Base-by-base conservation (phyloP, 2,797 vertebrate species). In the Iguana delicatissima region DNA sequence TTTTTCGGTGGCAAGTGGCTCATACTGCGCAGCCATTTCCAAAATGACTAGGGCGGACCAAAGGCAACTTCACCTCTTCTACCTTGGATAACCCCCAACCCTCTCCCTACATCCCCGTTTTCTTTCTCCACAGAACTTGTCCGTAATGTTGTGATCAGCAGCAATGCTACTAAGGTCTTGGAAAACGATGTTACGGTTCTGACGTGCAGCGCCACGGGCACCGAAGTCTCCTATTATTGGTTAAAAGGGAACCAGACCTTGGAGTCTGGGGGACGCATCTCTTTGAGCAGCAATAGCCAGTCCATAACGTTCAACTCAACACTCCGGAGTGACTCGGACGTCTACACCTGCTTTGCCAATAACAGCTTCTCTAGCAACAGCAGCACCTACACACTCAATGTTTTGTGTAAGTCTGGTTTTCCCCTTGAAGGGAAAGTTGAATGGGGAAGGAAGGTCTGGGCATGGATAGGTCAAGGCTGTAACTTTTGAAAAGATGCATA, bases 331-430 rank as follows among this genome's bases (percentile, higher is more conserved):
- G 85, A 91, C 38, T 81, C 90, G 0, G 76, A 42, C 6, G 42
- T 1, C 80, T 89, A 77, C 24, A 79, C 76, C 67, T 91, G 87
- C 22, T 22, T 38, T 42, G 80, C 6, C 22, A 22, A 82, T 59
- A 84, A 80, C 73, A 77, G 46, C 52, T 38, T 91, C 62, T 89
- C 73, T 38, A 57, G 12, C 7, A 16, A 13, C 50, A 72, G 3
- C 26, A 2, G 42, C 18, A 83, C 1, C 80, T 62, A 84, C 12
- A 3, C 3, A 29, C 18, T 89, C 6, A 50, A 22, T 35, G 82
- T 84, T 77, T n/a, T 76, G 18, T 88, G 92, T 35, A 74, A 92
- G 88, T 93, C 64, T 86, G 42, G 20, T 57, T 86, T 59, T 59
- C 29, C 67, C 38, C 0, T 24, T 46, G 38, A 20, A 42, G 55